Conservation (phyloP, 2,888 invertebrate species). For the Caenorhabditis angaria region DNA sequence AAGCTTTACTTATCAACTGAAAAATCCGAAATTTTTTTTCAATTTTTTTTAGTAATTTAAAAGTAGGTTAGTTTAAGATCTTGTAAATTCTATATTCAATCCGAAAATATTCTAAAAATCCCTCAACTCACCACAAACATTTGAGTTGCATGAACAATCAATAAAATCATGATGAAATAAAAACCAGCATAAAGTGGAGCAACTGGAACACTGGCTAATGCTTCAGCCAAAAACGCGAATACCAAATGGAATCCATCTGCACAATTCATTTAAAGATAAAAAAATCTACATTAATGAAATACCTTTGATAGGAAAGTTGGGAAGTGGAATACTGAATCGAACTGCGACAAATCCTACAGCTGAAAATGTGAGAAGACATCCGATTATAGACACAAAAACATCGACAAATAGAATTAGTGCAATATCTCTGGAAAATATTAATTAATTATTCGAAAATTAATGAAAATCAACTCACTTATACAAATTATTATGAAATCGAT, state of each 20-base stretch:
- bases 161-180: conserved; percentile 79
- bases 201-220: conserved; percentile 81
- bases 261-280: conserved; percentile 5
- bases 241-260: conserved; percentile 76
- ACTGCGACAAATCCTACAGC: conserved; percentile 85
- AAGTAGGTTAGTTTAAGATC: too few relatives aligned
- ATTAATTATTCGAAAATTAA: background rate
- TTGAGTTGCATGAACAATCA: conserved; percentile 69
- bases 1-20: too few relatives aligned
- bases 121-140: conserved; percentile 52
- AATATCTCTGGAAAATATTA: conserved; percentile 78
- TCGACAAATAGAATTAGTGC: conserved; percentile 83
- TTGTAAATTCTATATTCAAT: too few relatives aligned
- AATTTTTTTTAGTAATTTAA: too few relatives aligned
- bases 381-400: conserved; percentile 83
- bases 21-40: too few relatives aligned
- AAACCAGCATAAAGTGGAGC: conserved; percentile 85
- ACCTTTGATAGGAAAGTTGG: conserved; percentile 70
- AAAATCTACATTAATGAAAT: background rate
- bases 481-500: conserved; percentile 85
- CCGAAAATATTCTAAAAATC: too few relatives aligned
- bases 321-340: conserved; percentile 79
- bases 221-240: conserved; percentile 87
- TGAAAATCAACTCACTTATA: conserved; percentile 77
- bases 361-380: conserved; percentile 84